Evolutionary conservation across 1,140 invertebrate species (phyloP).

Genomic region (Trinorchestia longiramus): DNA sequence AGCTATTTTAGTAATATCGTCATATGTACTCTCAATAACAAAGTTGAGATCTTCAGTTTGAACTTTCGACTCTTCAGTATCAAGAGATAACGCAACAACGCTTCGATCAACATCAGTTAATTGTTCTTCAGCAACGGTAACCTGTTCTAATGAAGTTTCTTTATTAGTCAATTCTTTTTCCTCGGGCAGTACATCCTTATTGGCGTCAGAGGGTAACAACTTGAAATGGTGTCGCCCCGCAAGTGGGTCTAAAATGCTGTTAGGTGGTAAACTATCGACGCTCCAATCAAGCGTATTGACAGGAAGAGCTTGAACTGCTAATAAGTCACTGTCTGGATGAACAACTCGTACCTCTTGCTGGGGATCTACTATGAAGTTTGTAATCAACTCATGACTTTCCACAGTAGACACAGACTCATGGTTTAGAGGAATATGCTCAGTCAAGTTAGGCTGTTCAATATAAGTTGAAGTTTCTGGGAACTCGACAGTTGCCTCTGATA

Average conservation of each 20-base stretch:
- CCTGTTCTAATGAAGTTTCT: background rate
- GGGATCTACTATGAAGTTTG: background rate
- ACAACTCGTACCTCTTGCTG: background rate
- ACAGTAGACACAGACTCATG: background rate
- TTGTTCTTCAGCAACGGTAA: background rate
- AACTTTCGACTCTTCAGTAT: background rate
- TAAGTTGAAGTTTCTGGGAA: background rate
- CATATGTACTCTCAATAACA: background rate
- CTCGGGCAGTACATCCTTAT: background rate
- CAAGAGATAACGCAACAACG: background rate
- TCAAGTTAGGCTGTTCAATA: background rate
- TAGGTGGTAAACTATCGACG: slow-evolving; percentile 41
- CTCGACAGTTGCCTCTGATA: background rate
- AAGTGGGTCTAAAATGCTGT: slow-evolving; percentile 12
- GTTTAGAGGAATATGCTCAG: background rate
- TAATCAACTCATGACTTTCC: background rate
- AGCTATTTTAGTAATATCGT: background rate
- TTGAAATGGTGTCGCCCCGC: slow-evolving; percentile 17
- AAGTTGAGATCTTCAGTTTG: background rate
- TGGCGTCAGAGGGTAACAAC: background rate
- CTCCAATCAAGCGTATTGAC: background rate
- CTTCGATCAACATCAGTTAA: background rate
- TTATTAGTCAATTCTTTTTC: background rate
- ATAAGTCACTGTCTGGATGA: background rate
- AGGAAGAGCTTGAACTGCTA: background rate